Conservation (phyloP, 2,888 invertebrate genomes). For the Amblyjoppa fuscipennis region DNA sequence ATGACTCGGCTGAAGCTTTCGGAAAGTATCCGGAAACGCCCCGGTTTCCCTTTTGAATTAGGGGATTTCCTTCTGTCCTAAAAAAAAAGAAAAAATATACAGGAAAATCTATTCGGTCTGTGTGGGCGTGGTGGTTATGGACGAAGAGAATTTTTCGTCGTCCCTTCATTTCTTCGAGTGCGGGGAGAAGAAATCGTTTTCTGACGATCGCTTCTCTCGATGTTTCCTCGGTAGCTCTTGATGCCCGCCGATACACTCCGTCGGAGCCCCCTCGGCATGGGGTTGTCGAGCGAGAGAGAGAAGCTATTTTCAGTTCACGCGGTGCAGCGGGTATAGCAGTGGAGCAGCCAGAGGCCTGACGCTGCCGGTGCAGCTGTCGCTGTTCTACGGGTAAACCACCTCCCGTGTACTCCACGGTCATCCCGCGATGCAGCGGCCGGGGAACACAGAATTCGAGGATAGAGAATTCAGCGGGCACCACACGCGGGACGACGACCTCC, state of each 20-base stretch:
- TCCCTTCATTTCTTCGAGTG: neutral
- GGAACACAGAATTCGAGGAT: constrained; percentile 69
- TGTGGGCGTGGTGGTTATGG: constrained; percentile 52
- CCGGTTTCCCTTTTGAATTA: constrained; percentile 76
- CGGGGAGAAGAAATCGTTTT: constrained; percentile 49
- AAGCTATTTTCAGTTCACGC: constrained; percentile 69
- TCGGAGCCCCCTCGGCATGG: constrained; percentile 79
- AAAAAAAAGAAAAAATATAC: neutral
- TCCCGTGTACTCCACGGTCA: constrained; percentile 81
- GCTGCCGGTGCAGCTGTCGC: constrained; percentile 81
- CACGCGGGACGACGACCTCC: constrained; percentile 73
- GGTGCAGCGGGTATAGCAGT: constrained; percentile 36
- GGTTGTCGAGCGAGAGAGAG: constrained; percentile 75
- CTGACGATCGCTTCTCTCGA: constrained; percentile 24
- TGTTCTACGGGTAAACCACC: constrained; percentile 80
- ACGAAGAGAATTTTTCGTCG: constrained; percentile 68
- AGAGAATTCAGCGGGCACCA: constrained; percentile 62
- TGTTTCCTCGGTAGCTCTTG: neutral
- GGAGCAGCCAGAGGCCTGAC: constrained; percentile 70
- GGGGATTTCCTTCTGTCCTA: constrained; percentile 49
- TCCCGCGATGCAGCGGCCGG: constrained; percentile 67
- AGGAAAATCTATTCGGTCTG: constrained; percentile 42
- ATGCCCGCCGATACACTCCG: constrained; percentile 29
- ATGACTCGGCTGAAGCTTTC: constrained; percentile 56
- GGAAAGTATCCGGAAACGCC: constrained; percentile 79